Percentiles rank a stretch among this genome's conserved stretches.
phyloP scores from a whole-genome alignment of 2,888 invertebrate species.

The Mesopsocus fuscifrons region DNA sequence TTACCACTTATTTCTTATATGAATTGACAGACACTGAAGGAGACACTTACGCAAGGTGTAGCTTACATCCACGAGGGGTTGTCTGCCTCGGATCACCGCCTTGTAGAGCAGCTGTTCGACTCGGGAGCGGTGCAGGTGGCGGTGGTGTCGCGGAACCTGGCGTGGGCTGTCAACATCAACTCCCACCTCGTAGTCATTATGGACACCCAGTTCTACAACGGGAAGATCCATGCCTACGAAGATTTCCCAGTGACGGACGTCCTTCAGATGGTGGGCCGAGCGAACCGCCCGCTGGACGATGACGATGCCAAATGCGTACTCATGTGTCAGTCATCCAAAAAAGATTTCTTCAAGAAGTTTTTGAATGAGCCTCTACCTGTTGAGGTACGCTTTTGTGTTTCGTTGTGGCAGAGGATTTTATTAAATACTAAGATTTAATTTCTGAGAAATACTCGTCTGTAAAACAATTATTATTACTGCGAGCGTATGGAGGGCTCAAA shows the following conservation, averaged over 20 bases:
- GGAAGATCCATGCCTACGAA: constrained; percentile 51
- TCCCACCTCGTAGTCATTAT: constrained; percentile 92
- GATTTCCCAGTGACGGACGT: constrained; percentile 97
- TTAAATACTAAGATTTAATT: too few relatives aligned
- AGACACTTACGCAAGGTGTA: constrained; percentile 85
- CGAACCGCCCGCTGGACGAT: constrained; percentile 82
- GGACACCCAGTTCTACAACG: constrained; percentile 87
- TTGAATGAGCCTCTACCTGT: constrained; percentile 91
- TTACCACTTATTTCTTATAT: too few relatives aligned
- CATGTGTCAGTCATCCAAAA: constrained; percentile 93
- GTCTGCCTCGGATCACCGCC: constrained; percentile 58
- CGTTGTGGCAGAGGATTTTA: too few relatives aligned
- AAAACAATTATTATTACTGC: neutral
- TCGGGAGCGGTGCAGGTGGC: constrained; percentile 85
- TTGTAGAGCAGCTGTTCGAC: constrained; percentile 86
- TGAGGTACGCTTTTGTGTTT: constrained; percentile 47
- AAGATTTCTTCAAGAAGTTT: constrained; percentile 97
- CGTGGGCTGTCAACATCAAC: constrained; percentile 79
- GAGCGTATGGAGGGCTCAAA: neutral
- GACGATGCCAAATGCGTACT: constrained; percentile 88
- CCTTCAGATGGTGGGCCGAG: constrained; percentile 92
- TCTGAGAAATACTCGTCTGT: too few relatives aligned
- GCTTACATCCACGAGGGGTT: constrained; percentile 96
- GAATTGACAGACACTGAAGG: constrained; percentile 68
- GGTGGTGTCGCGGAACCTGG: constrained; percentile 79